phyloP scores from a whole-genome alignment of 1,140 invertebrate species.

The Achroia grisella region DNA sequence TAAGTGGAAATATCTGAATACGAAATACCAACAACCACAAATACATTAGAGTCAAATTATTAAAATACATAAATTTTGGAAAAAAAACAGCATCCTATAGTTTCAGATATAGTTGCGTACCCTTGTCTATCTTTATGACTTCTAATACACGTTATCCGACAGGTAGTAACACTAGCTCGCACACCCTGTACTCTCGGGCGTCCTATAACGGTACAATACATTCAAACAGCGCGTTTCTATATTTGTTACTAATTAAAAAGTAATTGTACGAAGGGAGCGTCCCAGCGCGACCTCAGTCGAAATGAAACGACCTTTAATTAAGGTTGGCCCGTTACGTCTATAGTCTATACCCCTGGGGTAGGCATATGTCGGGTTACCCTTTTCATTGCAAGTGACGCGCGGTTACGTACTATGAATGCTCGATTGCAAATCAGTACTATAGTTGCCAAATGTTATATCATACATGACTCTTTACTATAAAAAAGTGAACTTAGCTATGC shows the following conservation, averaged over 20 bases:
- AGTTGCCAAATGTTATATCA: background rate
- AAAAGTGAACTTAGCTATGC: no score
- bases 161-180: no score
- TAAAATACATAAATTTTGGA: no score
- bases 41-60: no score
- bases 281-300: constrained; percentile 17
- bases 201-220: constrained; percentile 1
- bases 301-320: constrained; percentile 49
- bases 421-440: background rate
- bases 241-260: constrained; percentile 41
- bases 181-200: no score
- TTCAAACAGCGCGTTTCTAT: constrained; percentile 7
- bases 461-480: background rate
- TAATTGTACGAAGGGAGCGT: constrained; percentile 14
- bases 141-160: no score
- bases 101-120: no score
- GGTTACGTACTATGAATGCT: constrained; percentile 12
- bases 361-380: constrained; percentile 38
- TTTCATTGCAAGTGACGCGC: constrained; percentile 32
- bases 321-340: constrained; percentile 12
- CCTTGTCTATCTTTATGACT: no score
- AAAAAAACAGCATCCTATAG: no score
- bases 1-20: no score
- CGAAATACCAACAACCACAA: no score
- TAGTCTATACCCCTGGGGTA: constrained; percentile 8